Evolutionary conservation across 1,140 invertebrate species (phyloP), one percentile per base, ranked within the genome.

Genomic region (Calephelis virginiensis): DNA sequence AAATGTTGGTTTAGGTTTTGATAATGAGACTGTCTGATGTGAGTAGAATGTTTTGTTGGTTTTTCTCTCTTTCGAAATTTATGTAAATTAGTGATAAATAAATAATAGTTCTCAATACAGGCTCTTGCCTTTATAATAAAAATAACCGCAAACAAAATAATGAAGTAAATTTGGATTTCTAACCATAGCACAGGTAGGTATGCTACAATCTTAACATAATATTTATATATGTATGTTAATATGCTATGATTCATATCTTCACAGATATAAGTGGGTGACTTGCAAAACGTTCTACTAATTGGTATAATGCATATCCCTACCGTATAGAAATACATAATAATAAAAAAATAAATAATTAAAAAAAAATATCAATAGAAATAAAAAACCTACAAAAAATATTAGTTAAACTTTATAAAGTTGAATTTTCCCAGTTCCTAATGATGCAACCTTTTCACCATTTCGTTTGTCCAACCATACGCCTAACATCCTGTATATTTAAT

Each of bases 151-250:
- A 71, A 90, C 89, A 85, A 86, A 90, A 90, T 90, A 89, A 83
- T 81, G 73, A 75, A 70, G 70, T 69, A 76, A 82, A 80, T 79
- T 86, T 81, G 83, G 82, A 83, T 82, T 83, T 80, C 84, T 82
- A 83, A 77, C 72, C 81, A 76, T 70, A 73, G 73, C 73, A 70
- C 73, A 72, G 53, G 71, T 80, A 80, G 80, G 78, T 87, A 81
- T 72, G 78, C 76, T 81, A 81, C 83, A 81, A 82, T 82, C 82
- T 84, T 85, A 82, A 83, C 85, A 80, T 87, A 80, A 88, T 90
- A 90, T 91, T 91, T 91, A 89, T 91, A 77, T 91, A 91, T 88
- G 88, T 91, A 89, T 89, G 88, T 90, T 90, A 87, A 84, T 88
- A 81, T 87, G 89, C 83, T 86, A 81, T 89, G 86, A 86, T 81